A percentile compares a stretch with the other conserved stretches of the same genome.
These are phyloP conservation scores for Nephotettix cincticeps DNA, from an alignment of 1,140 invertebrate genomes.

Conservation along the genomic window DNA sequence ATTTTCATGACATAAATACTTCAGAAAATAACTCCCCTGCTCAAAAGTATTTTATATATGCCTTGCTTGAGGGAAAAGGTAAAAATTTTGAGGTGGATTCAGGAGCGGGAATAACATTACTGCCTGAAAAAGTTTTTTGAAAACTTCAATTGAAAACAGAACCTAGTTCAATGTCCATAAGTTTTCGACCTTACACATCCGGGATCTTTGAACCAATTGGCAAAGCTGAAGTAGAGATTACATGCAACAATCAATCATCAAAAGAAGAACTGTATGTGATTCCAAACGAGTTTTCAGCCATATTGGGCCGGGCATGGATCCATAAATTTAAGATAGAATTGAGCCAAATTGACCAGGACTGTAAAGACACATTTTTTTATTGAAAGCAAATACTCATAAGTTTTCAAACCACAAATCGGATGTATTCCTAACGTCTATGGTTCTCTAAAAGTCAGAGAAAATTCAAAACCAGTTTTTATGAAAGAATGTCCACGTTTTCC, in stretches of 20 bases:
- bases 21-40: too few species aligned
- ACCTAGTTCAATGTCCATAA: slow-evolving; percentile 13
- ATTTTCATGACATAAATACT: too few species aligned
- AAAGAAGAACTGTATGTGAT: slow-evolving; percentile 36
- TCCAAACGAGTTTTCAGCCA: slow-evolving; percentile 29
- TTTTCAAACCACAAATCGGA: slow-evolving; percentile 36
- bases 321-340: slow-evolving; percentile 31
- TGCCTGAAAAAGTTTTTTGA: slow-evolving; percentile 1
- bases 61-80: background rate
- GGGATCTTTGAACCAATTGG: slow-evolving; percentile 33
- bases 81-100: slow-evolving; percentile 25
- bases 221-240: slow-evolving; percentile 28
- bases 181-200: slow-evolving; percentile 35
- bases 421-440: slow-evolving; percentile 11
- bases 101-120: slow-evolving; percentile 1
- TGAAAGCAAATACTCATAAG: slow-evolving; percentile 23
- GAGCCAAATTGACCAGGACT: background rate
- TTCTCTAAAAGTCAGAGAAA: slow-evolving; percentile 23
- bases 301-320: slow-evolving; percentile 34
- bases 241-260: slow-evolving; percentile 50
- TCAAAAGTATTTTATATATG: too few species aligned
- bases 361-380: slow-evolving; percentile 30
- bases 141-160: background rate
- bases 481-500: too few species aligned
- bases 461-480: slow-evolving; percentile 22